These are phyloP conservation scores for Pristis pectinata DNA, from an alignment of 2,797 vertebrate species.

Conservation along the genomic window DNA sequence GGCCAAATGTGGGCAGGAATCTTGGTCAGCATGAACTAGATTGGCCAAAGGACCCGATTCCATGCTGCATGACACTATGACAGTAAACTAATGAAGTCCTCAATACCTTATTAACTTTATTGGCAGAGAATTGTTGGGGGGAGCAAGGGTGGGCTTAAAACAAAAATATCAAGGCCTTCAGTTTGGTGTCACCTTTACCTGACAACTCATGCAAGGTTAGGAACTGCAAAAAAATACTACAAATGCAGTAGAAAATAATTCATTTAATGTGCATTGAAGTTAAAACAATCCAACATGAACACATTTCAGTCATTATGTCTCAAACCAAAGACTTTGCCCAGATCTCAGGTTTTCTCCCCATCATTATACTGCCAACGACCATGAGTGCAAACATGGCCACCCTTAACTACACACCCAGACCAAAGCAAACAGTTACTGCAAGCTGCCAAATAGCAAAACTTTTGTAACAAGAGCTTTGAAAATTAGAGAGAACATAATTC, in stretches of 20 bases:
- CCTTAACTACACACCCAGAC: not conserved
- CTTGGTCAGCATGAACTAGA: too few relatives aligned
- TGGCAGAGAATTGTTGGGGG: too few relatives aligned
- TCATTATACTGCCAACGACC: not conserved
- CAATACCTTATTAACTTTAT: too few relatives aligned
- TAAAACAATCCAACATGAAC: not conserved
- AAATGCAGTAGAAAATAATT: not conserved
- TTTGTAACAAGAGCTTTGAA: not conserved
- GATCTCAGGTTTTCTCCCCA: not conserved
- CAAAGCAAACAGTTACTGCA: not conserved
- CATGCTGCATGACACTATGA: too few relatives aligned
- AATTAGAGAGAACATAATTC: not conserved
- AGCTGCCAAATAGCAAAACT: not conserved
- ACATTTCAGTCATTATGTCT: not conserved
- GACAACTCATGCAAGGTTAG: not conserved
- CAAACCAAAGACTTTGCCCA: not conserved
- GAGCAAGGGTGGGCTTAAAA: too few relatives aligned
- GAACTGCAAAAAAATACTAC: not conserved
- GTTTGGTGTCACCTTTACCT: too few relatives aligned
- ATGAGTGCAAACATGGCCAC: not conserved
- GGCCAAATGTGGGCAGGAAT: too few relatives aligned
- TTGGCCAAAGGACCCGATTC: too few relatives aligned
- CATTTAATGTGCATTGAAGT: constrained; percentile 8
- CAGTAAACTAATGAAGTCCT: too few relatives aligned
- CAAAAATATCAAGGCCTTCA: too few relatives aligned